Evolutionary conservation across 2,113 vertebrate genomes (phyloP).

Genomic region (Acinonyx jubatus): DNA sequence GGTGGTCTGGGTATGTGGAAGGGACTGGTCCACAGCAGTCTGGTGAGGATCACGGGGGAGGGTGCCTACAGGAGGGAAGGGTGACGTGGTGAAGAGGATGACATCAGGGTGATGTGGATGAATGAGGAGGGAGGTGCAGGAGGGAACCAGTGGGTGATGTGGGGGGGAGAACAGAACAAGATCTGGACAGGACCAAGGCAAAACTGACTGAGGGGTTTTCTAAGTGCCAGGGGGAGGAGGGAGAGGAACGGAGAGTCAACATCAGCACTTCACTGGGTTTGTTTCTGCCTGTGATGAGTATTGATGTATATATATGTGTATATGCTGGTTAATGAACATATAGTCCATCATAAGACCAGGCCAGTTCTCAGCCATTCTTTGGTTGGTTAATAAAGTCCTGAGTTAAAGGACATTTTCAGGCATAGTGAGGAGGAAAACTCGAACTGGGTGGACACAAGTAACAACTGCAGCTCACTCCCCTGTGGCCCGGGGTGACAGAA

Average conservation of each 20-base stretch:
- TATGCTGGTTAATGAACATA: background rate
- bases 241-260: background rate
- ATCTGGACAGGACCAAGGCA: background rate
- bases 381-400: background rate
- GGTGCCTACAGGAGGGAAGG: too few relatives aligned
- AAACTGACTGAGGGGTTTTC: background rate
- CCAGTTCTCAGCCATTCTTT: conserved; percentile 22
- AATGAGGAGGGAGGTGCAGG: background rate
- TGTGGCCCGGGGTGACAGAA: background rate
- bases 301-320: background rate
- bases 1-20: background rate
- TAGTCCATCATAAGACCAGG: background rate
- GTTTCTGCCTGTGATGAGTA: background rate
- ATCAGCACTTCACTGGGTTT: background rate
- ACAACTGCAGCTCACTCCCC: background rate
- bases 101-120: too few relatives aligned
- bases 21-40: background rate
- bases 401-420: background rate
- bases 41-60: background rate
- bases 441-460: background rate
- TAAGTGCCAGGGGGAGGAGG: background rate
- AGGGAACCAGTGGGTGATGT: background rate
- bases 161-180: background rate
- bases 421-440: background rate
- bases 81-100: too few relatives aligned